Conservation (phyloP, 2,113 vertebrate species). For the Conger conger region DNA sequence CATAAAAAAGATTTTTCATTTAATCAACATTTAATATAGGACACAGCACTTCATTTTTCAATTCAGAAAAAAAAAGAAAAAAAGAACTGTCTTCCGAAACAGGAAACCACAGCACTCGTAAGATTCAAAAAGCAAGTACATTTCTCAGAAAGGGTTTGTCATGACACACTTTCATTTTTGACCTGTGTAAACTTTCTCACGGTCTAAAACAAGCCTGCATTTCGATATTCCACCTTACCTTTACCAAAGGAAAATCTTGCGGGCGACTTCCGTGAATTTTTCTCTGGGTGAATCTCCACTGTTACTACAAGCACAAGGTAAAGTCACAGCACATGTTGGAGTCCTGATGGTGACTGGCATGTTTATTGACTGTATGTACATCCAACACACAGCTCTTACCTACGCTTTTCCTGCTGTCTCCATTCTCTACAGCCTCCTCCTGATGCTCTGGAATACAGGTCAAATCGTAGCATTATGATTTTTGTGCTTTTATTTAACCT, state of each 20-base stretch:
- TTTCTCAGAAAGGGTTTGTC: not conserved
- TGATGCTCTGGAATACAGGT: not conserved
- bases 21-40: too few relatives aligned
- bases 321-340: constrained; percentile 9
- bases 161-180: not conserved
- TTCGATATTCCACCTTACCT: constrained; percentile 48
- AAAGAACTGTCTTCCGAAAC: too few relatives aligned
- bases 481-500: not conserved
- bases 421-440: not conserved
- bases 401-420: not conserved
- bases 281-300: constrained; percentile 64
- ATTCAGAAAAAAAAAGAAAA: too few relatives aligned
- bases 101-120: too few relatives aligned
- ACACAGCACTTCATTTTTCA: too few relatives aligned
- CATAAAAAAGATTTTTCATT: not conserved
- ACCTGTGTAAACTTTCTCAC: not conserved
- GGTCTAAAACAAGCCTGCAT: not conserved
- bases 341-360: not conserved
- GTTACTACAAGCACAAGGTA: constrained; percentile 67
- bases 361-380: not conserved
- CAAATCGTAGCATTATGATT: not conserved
- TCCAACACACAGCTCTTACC: not conserved
- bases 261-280: constrained; percentile 54
- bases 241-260: constrained; percentile 69
- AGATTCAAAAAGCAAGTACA: not conserved